Evolutionary conservation across 2,113 vertebrate species (phyloP), one percentile per base, ranked within the genome.

Genomic region (Apeltes quadracus): DNA sequence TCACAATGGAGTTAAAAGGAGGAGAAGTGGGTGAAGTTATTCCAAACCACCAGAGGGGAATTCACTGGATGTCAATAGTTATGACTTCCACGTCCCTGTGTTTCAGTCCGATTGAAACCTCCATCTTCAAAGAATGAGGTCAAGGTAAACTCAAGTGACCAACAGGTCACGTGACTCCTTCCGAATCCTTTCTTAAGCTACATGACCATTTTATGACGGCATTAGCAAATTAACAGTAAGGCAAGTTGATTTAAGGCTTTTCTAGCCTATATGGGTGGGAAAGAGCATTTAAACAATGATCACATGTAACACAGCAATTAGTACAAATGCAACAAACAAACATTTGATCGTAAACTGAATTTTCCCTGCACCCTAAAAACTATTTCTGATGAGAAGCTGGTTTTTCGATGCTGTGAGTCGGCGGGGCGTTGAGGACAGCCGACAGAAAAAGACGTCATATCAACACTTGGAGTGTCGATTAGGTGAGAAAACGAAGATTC

Each of bases 401-500:
- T 58, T 66, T 77, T 1, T 1, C 66, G 57, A 66, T 27, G 2
- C 69, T 61, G 73, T 41, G 22, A 57, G 29, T n/a, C 22, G 53
- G 70, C 41, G 3, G 55, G 25, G 39, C 65, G 65, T 23, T 9
- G 32, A 76, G 69, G 82, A 78, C 67, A 74, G 76, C 23, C 82
- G 78, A 83, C 56, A 77, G 76, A 54, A 27, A 78, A 61, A 56
- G 50, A 76, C 61, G 57, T 72, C 72, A 36, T 46, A 61, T 87
- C 75, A 76, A 84, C 81, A 76, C 84, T 27, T 22, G 62, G 61
- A 75, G 81, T 89, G 82, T 88, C 56, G 76, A 90, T 90, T 78
- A 87, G 76, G 81, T 83, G 87, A 89, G 83, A 87, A 84, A 83
- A 84, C 59, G 3, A 57, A 59, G 69, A 82, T 62, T 32, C 65